A percentile compares a stretch with the other conserved stretches of the same genome.
Conservation (phyloP, 2,797 vertebrate species). For the Halcyon badia region DNA sequence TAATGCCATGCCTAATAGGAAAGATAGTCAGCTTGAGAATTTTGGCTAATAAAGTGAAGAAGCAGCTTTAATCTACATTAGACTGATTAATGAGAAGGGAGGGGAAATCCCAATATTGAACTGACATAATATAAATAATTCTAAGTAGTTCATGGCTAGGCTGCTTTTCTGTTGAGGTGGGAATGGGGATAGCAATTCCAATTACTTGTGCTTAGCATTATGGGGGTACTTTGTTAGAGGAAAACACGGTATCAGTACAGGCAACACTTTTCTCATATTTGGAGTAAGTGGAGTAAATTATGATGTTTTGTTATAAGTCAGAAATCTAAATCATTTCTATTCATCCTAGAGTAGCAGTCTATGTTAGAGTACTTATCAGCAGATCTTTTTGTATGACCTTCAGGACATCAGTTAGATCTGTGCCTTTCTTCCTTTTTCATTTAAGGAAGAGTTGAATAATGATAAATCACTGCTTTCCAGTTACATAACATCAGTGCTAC, state of each 20-base stretch:
- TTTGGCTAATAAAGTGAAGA: not conserved
- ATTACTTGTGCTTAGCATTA: no score
- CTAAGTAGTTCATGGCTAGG: no score
- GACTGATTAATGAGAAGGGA: not conserved
- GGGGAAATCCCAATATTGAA: not conserved
- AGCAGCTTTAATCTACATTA: not conserved
- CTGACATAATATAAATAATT: not conserved
- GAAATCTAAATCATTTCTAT: not conserved
- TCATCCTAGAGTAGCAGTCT: not conserved
- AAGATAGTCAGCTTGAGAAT: not conserved
- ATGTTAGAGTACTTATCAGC: not conserved
- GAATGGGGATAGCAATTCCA: no score
- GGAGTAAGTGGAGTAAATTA: no score
- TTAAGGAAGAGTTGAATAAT: not conserved
- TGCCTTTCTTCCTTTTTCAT: not conserved
- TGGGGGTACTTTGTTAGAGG: no score
- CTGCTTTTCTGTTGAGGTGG: no score
- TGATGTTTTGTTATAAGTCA: no score
- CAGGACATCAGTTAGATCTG: not conserved
- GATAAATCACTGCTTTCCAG: not conserved
- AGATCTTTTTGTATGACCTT: not conserved
- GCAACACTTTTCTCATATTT: no score
- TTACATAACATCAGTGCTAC: not conserved
- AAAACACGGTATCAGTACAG: no score
- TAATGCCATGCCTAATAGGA: fast-evolving